phyloP scores from a whole-genome alignment of 2,113 vertebrate genomes.

The Gymnogyps californianus region DNA sequence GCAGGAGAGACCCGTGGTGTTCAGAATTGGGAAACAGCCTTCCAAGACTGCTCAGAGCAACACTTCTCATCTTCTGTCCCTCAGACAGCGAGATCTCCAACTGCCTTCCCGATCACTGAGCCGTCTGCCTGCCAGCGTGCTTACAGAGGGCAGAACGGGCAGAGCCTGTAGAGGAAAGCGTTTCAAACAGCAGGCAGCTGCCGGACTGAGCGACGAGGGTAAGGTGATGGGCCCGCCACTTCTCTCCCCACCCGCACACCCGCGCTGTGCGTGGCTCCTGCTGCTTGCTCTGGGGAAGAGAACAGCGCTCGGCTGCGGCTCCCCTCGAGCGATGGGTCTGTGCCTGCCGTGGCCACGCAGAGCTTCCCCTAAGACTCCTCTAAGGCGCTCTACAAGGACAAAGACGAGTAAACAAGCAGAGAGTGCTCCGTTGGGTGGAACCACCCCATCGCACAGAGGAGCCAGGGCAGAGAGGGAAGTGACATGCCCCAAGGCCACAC shows the following conservation, averaged over 20 bases:
- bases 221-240: neutral
- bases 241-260: neutral
- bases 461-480: constrained; percentile 21
- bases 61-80: neutral
- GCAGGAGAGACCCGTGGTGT: neutral
- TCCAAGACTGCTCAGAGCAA: neutral
- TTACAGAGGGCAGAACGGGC: neutral
- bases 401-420: neutral
- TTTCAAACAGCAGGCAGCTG: neutral
- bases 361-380: neutral
- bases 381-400: neutral
- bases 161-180: neutral
- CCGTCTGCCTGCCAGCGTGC: accelerated
- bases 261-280: accelerated
- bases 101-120: neutral
- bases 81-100: neutral
- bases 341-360: neutral
- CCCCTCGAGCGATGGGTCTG: accelerated
- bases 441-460: neutral
- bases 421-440: neutral
- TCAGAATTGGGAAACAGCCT: neutral
- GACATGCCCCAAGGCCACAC: constrained; percentile 38
- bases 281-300: neutral
- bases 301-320: neutral
- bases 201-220: accelerated